A percentile compares a stretch with the other conserved stretches of the same genome.
Conservation (phyloP, 2,888 invertebrate species). For the Alviniconcha strummeri region DNA sequence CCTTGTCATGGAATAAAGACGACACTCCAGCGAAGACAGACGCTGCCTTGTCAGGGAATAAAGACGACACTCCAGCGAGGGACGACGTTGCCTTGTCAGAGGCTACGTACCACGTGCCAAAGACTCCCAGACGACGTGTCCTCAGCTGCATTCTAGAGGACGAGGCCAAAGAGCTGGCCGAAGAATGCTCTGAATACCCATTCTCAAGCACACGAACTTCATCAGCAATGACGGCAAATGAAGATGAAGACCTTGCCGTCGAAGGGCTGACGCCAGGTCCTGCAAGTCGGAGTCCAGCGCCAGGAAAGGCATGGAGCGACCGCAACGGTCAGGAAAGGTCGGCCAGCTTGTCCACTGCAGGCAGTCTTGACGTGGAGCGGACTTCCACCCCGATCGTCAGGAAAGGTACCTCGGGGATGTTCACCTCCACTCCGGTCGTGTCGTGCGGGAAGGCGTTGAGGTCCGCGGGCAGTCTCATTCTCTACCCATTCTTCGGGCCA, state of each 20-base stretch:
- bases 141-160: slow-evolving; percentile 14
- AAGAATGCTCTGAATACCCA: neutral
- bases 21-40: neutral
- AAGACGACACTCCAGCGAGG: too few relatives aligned
- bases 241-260: too few relatives aligned
- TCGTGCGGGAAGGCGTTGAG: neutral
- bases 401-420: neutral
- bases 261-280: too few relatives aligned
- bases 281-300: too few relatives aligned
- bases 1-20: neutral
- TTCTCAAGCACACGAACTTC: neutral
- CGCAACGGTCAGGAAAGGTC: neutral
- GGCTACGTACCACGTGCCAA: neutral
- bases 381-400: neutral
- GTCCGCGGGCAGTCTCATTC: neutral
- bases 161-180: neutral
- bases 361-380: neutral
- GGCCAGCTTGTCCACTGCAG: neutral
- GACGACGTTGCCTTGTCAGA: neutral
- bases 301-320: too few relatives aligned
- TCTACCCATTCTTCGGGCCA: neutral
- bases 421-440: slow-evolving; percentile 13
- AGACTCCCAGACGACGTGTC: neutral
- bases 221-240: neutral
- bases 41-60: neutral